A percentile compares a stretch with the other conserved stretches of the same genome.
Evolutionary conservation across 2,888 invertebrate genomes (phyloP).

Genomic region (Dermolepida albohirtum): DNA sequence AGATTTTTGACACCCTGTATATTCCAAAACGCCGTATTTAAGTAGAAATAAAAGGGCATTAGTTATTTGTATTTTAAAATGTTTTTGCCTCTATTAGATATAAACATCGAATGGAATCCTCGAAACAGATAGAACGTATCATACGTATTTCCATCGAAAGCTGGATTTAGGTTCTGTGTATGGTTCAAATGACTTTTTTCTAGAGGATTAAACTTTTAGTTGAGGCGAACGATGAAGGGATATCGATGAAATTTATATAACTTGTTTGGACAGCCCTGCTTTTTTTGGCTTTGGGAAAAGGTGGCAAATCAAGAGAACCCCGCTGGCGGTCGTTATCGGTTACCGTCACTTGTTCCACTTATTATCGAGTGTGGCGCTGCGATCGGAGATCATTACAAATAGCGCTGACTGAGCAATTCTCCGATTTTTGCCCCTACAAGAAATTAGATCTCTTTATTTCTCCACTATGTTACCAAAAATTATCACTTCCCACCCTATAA

Average conservation of each 20-base stretch:
- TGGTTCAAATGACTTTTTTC: slow-evolving; percentile 15
- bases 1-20: too few relatives aligned
- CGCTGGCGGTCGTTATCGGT: slow-evolving; percentile 52
- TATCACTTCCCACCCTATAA: slow-evolving; percentile 36
- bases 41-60: too few relatives aligned
- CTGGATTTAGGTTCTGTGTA: neutral
- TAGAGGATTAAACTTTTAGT: slow-evolving; percentile 28
- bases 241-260: slow-evolving; percentile 41
- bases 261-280: slow-evolving; percentile 42
- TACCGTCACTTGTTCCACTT: slow-evolving; percentile 53
- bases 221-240: slow-evolving; percentile 27
- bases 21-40: too few relatives aligned
- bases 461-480: slow-evolving; percentile 40
- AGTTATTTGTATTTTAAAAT: too few relatives aligned
- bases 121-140: too few relatives aligned
- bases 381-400: slow-evolving; percentile 54
- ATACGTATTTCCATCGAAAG: too few relatives aligned
- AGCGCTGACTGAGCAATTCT: slow-evolving; percentile 53
- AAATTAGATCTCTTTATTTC: slow-evolving; percentile 49
- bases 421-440: slow-evolving; percentile 49
- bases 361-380: slow-evolving; percentile 52
- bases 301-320: slow-evolving; percentile 43
- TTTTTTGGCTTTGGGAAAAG: slow-evolving; percentile 41
- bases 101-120: too few relatives aligned
- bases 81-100: too few relatives aligned